Conservation (phyloP, 92 coral and sea anemone species). For the Desmophyllum pertusum region DNA sequence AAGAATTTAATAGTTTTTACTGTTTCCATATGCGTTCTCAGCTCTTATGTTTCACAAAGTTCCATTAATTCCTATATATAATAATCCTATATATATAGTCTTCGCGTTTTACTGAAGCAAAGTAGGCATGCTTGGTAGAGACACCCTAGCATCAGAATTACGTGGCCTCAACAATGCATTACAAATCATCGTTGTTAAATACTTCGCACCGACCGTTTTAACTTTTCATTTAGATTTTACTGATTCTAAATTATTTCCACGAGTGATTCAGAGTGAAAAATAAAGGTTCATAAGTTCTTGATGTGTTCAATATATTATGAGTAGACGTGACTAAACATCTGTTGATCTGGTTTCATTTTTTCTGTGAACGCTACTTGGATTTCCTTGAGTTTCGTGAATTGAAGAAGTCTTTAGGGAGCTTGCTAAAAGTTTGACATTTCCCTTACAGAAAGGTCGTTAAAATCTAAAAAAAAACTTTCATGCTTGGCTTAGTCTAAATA, state of each 20-base stretch:
- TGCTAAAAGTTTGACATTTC: not conserved
- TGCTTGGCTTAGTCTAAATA: not conserved
- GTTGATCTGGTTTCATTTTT: not conserved
- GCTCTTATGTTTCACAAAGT: not conserved
- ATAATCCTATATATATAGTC: too few species aligned
- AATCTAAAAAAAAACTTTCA: not conserved
- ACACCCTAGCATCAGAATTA: not conserved
- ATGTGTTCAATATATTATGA: not conserved
- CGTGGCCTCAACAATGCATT: not conserved
- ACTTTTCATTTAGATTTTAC: not conserved
- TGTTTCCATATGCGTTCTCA: not conserved
- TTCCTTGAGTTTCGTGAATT: too few species aligned
- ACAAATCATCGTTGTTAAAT: not conserved
- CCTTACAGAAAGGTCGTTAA: not conserved
- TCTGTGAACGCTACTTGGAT: not conserved
- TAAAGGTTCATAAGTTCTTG: not conserved
- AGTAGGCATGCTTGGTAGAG: not conserved
- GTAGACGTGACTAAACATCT: not conserved
- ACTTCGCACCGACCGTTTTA: not conserved
- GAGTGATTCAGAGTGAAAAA: not conserved
- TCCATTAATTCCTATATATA: not conserved
- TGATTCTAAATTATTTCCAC: not conserved
- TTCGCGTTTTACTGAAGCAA: not conserved
- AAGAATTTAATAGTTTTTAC: too few species aligned
- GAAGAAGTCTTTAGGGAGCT: not conserved